Conservation (phyloP, 2,113 vertebrate species). For the Calidris pygmaea region DNA sequence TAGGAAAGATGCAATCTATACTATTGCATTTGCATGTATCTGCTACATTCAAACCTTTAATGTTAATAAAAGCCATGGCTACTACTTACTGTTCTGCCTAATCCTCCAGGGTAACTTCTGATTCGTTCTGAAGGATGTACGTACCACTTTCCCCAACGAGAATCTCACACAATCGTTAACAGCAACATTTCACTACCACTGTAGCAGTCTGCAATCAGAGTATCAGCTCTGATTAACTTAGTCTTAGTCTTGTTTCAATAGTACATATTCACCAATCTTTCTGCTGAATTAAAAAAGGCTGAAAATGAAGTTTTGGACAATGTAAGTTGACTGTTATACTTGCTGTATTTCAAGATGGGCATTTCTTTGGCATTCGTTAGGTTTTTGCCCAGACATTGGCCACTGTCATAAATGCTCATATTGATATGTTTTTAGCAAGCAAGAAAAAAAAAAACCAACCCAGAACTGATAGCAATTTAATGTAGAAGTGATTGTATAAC, state of each 20-base stretch:
- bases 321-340: constrained; percentile 21
- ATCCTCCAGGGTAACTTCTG: constrained; percentile 19
- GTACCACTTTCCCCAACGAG: background rate
- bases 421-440: constrained; percentile 68
- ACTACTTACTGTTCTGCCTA: background rate
- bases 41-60: constrained; percentile 52
- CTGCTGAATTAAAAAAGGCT: constrained; percentile 51
- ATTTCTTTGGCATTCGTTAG: constrained; percentile 90
- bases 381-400: constrained; percentile 74
- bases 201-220: constrained; percentile 62
- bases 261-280: background rate
- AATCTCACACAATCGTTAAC: background rate
- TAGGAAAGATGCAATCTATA: constrained; percentile 36
- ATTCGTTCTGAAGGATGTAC: background rate
- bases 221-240: constrained; percentile 39
- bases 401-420: constrained; percentile 73
- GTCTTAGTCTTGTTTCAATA: background rate
- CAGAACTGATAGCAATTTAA: constrained; percentile 64
- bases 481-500: constrained; percentile 77
- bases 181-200: background rate
- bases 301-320: constrained; percentile 51
- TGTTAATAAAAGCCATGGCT: background rate
- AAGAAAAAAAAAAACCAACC: constrained; percentile 50
- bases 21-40: constrained; percentile 20
- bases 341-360: constrained; percentile 73